A percentile compares a stretch with the other conserved stretches of the same genome.
Evolutionary conservation across 1,140 invertebrate species (phyloP).

Genomic region (Microvelia longipes): DNA sequence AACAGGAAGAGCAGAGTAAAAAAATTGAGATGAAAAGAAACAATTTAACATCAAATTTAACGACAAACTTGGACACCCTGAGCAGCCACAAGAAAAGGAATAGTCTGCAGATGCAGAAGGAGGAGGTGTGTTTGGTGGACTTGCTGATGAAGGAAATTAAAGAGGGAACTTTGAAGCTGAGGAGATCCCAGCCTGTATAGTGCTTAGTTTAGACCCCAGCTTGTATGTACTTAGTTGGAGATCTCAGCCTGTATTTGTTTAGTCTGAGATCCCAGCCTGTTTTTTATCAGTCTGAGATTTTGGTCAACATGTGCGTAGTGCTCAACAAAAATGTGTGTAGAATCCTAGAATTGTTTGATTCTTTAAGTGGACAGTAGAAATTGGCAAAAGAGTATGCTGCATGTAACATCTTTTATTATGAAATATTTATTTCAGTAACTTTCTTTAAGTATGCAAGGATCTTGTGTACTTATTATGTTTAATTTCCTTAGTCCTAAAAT

Average conservation of each 20-base stretch:
- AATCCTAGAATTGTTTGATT: too few relatives aligned
- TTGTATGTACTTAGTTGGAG: neutral
- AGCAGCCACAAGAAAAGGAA: neutral
- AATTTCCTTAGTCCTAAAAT: too few relatives aligned
- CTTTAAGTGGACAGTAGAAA: too few relatives aligned
- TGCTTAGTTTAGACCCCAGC: constrained; percentile 8
- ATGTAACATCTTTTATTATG: too few relatives aligned
- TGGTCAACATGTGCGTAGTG: too few relatives aligned
- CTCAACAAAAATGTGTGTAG: too few relatives aligned
- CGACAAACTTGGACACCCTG: too few relatives aligned
- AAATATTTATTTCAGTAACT: too few relatives aligned
- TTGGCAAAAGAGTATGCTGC: too few relatives aligned
- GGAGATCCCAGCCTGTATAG: constrained; percentile 14
- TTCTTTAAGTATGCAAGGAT: too few relatives aligned
- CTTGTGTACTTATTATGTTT: too few relatives aligned
- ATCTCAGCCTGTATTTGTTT: neutral
- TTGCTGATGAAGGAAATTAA: constrained; percentile 25
- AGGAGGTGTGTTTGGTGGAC: constrained; percentile 24
- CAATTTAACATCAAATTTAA: constrained; percentile 4
- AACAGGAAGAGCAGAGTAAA: constrained; percentile 18
- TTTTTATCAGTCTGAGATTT: neutral
- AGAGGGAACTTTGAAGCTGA: constrained; percentile 25
- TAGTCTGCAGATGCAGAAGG: neutral
- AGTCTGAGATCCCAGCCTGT: neutral
- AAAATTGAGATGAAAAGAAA: constrained; percentile 8